These are phyloP conservation scores for Mesorhabditis sp. DNA, from an alignment of 2,888 invertebrate genomes.

Conservation along the genomic window DNA sequence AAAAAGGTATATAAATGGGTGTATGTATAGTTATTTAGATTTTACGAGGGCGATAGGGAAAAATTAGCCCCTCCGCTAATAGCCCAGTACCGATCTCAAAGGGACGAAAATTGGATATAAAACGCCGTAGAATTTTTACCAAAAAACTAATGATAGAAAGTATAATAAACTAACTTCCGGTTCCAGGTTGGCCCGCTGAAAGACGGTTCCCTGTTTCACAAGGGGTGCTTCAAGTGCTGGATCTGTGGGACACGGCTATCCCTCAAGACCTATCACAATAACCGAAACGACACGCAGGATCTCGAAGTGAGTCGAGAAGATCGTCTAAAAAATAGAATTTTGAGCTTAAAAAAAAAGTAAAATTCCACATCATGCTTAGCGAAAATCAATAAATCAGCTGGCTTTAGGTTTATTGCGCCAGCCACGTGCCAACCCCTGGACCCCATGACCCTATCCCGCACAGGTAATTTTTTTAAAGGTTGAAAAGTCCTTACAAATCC, in stretches of 20 bases:
- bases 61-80: too few species aligned
- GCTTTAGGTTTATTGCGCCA: constrained; percentile 58
- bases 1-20: too few species aligned
- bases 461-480: constrained; percentile 19
- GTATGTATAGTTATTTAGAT: too few species aligned
- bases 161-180: too few species aligned
- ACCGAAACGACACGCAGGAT: constrained; percentile 58
- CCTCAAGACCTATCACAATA: constrained; percentile 58
- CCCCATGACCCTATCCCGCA: constrained; percentile 59
- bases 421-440: constrained; percentile 58
- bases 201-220: constrained; percentile 58
- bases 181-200: constrained; percentile 56
- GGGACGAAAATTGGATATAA: too few species aligned
- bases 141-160: too few species aligned
- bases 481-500: too few species aligned
- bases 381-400: neutral
- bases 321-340: neutral
- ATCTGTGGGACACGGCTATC: constrained; percentile 58
- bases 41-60: too few species aligned
- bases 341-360: neutral
- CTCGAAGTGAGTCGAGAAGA: constrained; percentile 43
- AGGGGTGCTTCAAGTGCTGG: constrained; percentile 59
- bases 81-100: too few species aligned
- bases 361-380: neutral
- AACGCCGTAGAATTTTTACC: too few species aligned